Evolutionary conservation across 2,888 invertebrate genomes (phyloP).

Genomic region (Abrostola tripartita): DNA sequence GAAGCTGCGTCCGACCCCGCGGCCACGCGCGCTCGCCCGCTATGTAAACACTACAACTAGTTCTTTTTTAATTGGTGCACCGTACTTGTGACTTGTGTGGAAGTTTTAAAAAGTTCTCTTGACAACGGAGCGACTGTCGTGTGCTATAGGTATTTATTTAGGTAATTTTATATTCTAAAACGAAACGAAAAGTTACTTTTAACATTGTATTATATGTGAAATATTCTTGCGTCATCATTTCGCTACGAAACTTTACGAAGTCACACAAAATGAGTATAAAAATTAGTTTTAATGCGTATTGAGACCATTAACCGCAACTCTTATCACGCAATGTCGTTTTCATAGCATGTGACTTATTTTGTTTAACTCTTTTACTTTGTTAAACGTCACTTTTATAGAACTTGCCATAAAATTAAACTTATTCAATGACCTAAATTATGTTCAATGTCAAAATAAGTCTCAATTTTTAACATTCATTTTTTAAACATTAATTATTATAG

Average conservation of each 20-base stretch:
- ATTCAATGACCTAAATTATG: background rate
- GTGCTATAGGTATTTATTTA: conserved; percentile 38
- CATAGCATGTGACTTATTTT: conserved; percentile 57
- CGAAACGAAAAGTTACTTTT: conserved; percentile 5
- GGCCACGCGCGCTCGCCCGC: conserved; percentile 58
- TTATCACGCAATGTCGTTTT: conserved; percentile 61
- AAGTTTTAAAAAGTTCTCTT: conserved; percentile 61
- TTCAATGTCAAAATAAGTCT: no score
- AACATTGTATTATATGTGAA: conserved; percentile 7
- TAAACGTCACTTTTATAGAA: conserved; percentile 11
- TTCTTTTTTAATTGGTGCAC: conserved; percentile 64
- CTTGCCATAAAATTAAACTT: background rate
- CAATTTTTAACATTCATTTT: no score
- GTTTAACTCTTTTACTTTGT: conserved; percentile 50
- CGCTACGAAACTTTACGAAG: conserved; percentile 56
- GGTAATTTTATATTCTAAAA: conserved; percentile 38
- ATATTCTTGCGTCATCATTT: conserved; percentile 40
- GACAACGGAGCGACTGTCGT: conserved; percentile 54
- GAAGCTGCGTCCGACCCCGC: conserved; percentile 65
- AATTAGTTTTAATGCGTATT: conserved; percentile 71
- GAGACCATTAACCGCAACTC: conserved; percentile 66
- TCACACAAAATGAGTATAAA: conserved; percentile 67
- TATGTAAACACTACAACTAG: conserved; percentile 70
- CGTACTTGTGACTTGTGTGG: conserved; percentile 63
- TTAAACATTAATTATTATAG: no score